phyloP scores from a whole-genome alignment of 2,888 invertebrate species.

The Apocheima hispidaria region DNA sequence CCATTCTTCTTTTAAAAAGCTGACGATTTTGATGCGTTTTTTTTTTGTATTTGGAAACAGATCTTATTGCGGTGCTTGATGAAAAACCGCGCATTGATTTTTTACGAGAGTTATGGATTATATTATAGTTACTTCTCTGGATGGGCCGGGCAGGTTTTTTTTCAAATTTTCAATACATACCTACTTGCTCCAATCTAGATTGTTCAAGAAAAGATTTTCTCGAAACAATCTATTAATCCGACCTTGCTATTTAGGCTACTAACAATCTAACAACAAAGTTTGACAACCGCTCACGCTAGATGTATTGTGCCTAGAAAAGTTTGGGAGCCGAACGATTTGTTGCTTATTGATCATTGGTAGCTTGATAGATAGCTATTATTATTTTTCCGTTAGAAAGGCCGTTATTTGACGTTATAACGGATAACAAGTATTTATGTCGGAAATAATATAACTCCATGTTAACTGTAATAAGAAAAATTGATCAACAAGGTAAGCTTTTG shows the following conservation, averaged over 20 bases:
- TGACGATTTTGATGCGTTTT: too few relatives aligned
- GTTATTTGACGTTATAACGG: conserved; percentile 4
- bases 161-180: too few relatives aligned
- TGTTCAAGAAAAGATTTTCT: neutral
- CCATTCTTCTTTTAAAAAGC: too few relatives aligned
- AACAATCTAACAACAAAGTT: conserved; percentile 16
- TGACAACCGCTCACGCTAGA: neutral
- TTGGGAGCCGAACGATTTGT: conserved; percentile 13
- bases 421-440: neutral
- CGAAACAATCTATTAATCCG: too few relatives aligned
- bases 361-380: conserved; percentile 8
- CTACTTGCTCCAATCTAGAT: too few relatives aligned
- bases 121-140: neutral
- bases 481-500: neutral
- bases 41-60: too few relatives aligned
- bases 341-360: conserved; percentile 10
- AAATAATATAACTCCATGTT: neutral
- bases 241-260: neutral
- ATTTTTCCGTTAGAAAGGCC: neutral
- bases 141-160: too few relatives aligned
- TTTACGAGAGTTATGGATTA: neutral
- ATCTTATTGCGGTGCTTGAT: too few relatives aligned
- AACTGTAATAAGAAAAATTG: neutral
- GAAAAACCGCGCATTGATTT: too few relatives aligned
- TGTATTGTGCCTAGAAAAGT: conserved; percentile 17